Base-by-base conservation (phyloP, 2,113 vertebrate species). In the Elephas maximus region DNA sequence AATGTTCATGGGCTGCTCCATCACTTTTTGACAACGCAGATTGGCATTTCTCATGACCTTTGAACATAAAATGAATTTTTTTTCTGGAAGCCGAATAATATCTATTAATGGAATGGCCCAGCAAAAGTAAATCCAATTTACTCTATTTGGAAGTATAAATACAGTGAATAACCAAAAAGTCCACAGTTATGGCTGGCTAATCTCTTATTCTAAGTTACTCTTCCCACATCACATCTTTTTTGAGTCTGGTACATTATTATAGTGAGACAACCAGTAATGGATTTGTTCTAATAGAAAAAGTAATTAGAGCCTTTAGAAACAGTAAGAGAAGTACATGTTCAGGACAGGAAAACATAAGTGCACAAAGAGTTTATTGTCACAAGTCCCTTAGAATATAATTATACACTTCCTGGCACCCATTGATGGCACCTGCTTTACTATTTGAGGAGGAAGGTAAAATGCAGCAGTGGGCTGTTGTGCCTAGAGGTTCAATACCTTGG, bases 41-140 rank as follows among this genome's bases (percentile, higher is more conserved):
- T 18, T 93, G 91, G 6, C 65, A 83, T 95, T 94, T 48, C 8
- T 20, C 10, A n/a, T 80, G 57, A 76, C 24, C 87, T 93, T 88
- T 69, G 41, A 79, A 87, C n/a, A 83, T 4, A 90, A 93, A 79
- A 26, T 60, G 69, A 84, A 90, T 90, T 87, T 7, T 71, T 95
- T 95, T 95, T 60, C n/a, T 86, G 76, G 65, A 33, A 88, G 63
- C 51, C 93, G 51, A 95, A 69, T 84, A 83, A 79, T 69, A 93
- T 24, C 26, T 94, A 24, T 82, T 90, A 97, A 53, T 83, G 44
- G n/a, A 88, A 95, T 93, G 18, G 30, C 15, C 91, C 74, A 95
- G 69, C n/a, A 79, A 82, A 94, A 94, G 12, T 86, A 94, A 96
- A 89, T 93, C 41, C 10, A 91, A 76, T 92, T 85, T 95, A 30